These are phyloP conservation scores for Rotaria macrura DNA, from an alignment of 2,888 invertebrate genomes.

Conservation along the genomic window DNA sequence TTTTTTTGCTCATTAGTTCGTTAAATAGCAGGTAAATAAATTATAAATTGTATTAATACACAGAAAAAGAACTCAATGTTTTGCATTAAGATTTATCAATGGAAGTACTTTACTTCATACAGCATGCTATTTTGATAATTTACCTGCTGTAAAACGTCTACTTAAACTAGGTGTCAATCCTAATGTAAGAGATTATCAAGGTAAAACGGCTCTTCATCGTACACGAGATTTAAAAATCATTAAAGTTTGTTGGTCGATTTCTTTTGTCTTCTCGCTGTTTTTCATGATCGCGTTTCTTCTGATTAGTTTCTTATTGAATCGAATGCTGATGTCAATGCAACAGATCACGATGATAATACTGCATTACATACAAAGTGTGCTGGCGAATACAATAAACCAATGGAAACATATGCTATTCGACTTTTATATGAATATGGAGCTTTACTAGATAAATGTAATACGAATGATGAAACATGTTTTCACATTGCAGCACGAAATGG, in stretches of 20 bases:
- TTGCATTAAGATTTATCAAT: slow-evolving; percentile 42
- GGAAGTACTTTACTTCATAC: slow-evolving; percentile 49
- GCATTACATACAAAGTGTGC: slow-evolving; percentile 48
- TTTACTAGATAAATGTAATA: slow-evolving; percentile 41
- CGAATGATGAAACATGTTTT: slow-evolving; percentile 35
- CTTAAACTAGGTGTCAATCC: slow-evolving; percentile 42
- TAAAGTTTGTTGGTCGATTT: slow-evolving; percentile 41
- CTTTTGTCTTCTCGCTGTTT: not conserved
- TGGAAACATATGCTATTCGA: slow-evolving; percentile 41
- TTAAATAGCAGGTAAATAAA: slow-evolving; percentile 25
- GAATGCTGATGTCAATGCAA: slow-evolving; percentile 42
- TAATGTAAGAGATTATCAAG: slow-evolving; percentile 47
- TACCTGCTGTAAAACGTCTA: slow-evolving; percentile 40
- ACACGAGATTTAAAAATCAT: slow-evolving; percentile 41
- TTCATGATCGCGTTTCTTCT: not conserved
- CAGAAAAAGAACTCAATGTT: not conserved
- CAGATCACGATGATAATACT: slow-evolving; percentile 46
- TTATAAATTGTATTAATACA: not conserved
- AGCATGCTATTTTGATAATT: slow-evolving; percentile 45
- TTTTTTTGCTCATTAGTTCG: slow-evolving; percentile 11
- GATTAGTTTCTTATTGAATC: slow-evolving; percentile 42
- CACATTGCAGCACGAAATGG: slow-evolving; percentile 28
- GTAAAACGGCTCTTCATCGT: slow-evolving; percentile 45
- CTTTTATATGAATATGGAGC: slow-evolving; percentile 42
- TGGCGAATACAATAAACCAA: slow-evolving; percentile 42